A percentile compares a stretch with the other conserved stretches of the same genome.
Conservation (phyloP, 2,888 invertebrate species). For the Apoda limacodes region DNA sequence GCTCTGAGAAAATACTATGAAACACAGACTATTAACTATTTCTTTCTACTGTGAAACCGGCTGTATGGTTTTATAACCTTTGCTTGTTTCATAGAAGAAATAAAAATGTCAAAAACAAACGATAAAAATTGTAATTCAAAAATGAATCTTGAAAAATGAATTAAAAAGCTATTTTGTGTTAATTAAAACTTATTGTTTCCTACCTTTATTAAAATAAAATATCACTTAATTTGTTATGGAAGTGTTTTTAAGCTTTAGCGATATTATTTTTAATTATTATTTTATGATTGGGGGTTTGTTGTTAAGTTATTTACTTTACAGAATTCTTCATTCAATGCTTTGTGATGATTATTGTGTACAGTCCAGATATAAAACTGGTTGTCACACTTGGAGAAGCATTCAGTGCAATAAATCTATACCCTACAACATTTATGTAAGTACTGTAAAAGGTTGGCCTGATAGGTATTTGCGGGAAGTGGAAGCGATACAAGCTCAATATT, state of each 20-base stretch:
- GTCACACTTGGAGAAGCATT: conserved; percentile 64
- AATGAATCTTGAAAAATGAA: neutral
- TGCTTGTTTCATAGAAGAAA: no score
- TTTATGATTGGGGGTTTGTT: conserved; percentile 50
- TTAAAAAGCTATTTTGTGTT: neutral
- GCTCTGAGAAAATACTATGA: no score
- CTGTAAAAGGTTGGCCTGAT: no score
- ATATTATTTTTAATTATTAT: conserved; percentile 49
- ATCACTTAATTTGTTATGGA: conserved; percentile 26
- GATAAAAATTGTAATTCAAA: no score
- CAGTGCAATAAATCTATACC: conserved; percentile 62
- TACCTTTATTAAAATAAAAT: conserved; percentile 1
- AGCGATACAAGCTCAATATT: no score
- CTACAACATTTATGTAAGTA: conserved; percentile 59
- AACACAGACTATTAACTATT: no score
- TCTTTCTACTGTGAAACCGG: no score
- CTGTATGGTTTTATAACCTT: no score
- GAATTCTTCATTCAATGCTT: conserved; percentile 44
- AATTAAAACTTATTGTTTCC: neutral
- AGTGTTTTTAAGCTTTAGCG: conserved; percentile 30
- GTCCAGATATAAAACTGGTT: conserved; percentile 40
- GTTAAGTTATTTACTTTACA: conserved; percentile 49
- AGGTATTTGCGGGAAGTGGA: no score
- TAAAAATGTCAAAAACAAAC: no score
- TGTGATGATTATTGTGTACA: conserved; percentile 45